A percentile compares a stretch with the other conserved stretches of the same genome.
Evolutionary conservation across 1,140 invertebrate species (phyloP).

Genomic region (Medauroidea extradentata): DNA sequence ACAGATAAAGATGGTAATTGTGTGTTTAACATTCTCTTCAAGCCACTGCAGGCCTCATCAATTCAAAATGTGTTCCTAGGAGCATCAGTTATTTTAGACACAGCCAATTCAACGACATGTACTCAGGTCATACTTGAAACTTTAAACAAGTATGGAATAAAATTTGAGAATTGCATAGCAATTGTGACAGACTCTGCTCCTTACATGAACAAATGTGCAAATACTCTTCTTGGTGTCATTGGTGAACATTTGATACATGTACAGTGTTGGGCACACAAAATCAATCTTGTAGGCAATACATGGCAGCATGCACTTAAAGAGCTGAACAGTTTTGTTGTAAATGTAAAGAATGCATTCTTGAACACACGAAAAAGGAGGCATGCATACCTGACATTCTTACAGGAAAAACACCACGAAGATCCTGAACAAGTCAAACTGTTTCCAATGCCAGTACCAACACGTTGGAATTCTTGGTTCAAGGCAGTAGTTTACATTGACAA

Average conservation of each 20-base stretch:
- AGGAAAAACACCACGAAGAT: background rate
- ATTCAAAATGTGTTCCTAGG: background rate
- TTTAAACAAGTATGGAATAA: background rate
- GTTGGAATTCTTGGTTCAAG: background rate
- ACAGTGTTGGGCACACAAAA: conserved; percentile 2
- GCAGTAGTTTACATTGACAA: background rate
- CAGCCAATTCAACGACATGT: background rate
- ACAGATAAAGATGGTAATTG: conserved; percentile 1
- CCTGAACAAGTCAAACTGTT: background rate
- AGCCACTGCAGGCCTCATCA: background rate
- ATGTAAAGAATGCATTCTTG: background rate
- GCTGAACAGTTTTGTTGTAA: background rate
- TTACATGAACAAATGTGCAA: background rate
- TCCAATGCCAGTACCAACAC: background rate
- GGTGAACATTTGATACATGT: background rate
- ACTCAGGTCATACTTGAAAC: background rate
- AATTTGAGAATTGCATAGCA: background rate
- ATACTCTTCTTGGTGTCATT: background rate
- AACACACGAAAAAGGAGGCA: background rate
- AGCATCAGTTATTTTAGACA: background rate
- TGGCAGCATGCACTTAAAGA: background rate
- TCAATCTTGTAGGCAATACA: background rate
- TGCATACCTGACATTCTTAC: background rate
- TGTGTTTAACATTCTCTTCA: background rate
- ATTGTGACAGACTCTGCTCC: background rate